Evolutionary conservation across 2,113 vertebrate genomes (phyloP).

Genomic region (Lophius piscatorius): DNA sequence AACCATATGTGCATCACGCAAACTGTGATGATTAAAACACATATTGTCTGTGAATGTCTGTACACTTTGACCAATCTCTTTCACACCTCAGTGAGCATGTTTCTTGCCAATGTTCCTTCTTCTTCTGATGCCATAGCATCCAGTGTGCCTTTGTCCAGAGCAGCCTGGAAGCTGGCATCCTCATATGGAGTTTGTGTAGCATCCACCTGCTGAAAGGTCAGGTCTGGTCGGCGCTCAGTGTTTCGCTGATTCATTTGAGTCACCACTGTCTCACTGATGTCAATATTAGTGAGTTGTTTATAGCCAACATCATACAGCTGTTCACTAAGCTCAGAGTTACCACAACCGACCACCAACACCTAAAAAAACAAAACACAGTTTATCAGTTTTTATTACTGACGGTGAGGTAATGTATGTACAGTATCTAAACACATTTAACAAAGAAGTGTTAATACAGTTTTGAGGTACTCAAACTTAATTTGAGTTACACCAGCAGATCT

Average conservation of each 20-base stretch:
- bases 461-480: no score
- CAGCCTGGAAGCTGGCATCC: constrained; percentile 85
- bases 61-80: background rate
- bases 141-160: constrained; percentile 94
- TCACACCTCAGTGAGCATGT: constrained; percentile 87
- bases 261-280: constrained; percentile 89
- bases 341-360: constrained; percentile 97
- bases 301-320: constrained; percentile 92
- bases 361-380: constrained; percentile 48
- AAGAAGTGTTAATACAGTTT: background rate
- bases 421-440: background rate
- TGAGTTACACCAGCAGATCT: no score
- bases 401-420: background rate
- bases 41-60: background rate
- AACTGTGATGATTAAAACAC: background rate
- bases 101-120: constrained; percentile 73
- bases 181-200: constrained; percentile 88
- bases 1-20: no score
- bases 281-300: constrained; percentile 88
- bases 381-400: background rate
- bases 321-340: constrained; percentile 96
- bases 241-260: constrained; percentile 91
- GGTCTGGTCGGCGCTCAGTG: constrained; percentile 76
- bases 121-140: constrained; percentile 89
- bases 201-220: constrained; percentile 90